phyloP scores from a whole-genome alignment of 2,888 invertebrate species.

The Alentia gelatinosa region DNA sequence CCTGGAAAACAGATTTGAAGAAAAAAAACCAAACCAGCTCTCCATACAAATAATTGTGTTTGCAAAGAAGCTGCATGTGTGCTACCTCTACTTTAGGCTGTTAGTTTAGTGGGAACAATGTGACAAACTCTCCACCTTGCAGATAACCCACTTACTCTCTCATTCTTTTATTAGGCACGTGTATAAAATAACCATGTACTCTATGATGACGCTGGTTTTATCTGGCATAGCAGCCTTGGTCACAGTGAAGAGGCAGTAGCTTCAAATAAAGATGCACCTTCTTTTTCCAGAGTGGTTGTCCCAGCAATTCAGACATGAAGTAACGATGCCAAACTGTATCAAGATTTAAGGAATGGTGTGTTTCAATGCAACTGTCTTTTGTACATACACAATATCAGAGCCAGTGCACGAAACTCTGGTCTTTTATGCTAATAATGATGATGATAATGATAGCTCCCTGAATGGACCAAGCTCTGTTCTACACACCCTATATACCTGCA shows the following conservation, averaged over 20 bases:
- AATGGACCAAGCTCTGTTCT: too few species aligned
- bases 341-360: not conserved
- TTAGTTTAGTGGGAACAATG: not conserved
- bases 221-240: not conserved
- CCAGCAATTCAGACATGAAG: not conserved
- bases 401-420: not conserved
- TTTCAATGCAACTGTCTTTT: not conserved
- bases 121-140: too few species aligned
- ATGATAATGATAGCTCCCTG: not conserved
- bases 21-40: too few species aligned
- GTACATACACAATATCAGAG: not conserved
- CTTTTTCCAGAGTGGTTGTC: not conserved
- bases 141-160: too few species aligned
- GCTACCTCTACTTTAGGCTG: not conserved
- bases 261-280: not conserved
- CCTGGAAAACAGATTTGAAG: not conserved
- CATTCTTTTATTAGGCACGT: too few species aligned
- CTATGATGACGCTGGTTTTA: not conserved
- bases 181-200: not conserved
- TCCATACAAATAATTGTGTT: too few species aligned
- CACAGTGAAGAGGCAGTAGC: not conserved
- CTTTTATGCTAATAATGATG: not conserved
- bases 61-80: not conserved
- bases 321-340: not conserved
- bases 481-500: not conserved